A percentile compares a stretch with the other conserved stretches of the same genome.
Conservation (phyloP, 2,888 invertebrate genomes). For the Diadegma fenestrale region DNA sequence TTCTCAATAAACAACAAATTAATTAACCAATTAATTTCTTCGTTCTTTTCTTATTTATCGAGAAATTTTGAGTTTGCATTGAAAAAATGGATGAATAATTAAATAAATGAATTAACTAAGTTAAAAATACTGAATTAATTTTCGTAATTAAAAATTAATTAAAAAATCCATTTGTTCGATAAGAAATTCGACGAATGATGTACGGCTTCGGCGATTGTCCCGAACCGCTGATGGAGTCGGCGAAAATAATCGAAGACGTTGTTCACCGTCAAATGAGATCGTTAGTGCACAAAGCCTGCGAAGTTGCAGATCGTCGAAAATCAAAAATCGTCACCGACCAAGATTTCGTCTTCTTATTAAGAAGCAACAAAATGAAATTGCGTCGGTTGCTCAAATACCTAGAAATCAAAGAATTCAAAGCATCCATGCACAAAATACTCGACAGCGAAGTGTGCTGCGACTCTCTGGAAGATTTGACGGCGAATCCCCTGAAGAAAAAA, state of each 20-base stretch:
- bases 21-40: too few relatives aligned
- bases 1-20: too few relatives aligned
- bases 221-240: conserved; percentile 92
- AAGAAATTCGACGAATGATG: conserved; percentile 94
- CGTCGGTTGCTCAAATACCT: conserved; percentile 92
- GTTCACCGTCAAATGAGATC: conserved; percentile 92
- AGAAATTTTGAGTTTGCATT: too few relatives aligned
- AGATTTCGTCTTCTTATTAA: conserved; percentile 93
- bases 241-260: conserved; percentile 93
- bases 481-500: conserved; percentile 69
- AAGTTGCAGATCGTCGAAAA: conserved; percentile 88
- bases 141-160: not conserved
- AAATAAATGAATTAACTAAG: too few relatives aligned
- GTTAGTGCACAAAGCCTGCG: conserved; percentile 91
- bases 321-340: conserved; percentile 86
- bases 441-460: conserved; percentile 84
- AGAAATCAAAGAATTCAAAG: conserved; percentile 83
- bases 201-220: conserved; percentile 97
- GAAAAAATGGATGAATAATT: too few relatives aligned
- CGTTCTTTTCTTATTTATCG: too few relatives aligned
- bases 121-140: too few relatives aligned
- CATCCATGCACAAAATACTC: conserved; percentile 85
- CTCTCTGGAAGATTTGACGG: conserved; percentile 79
- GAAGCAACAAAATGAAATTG: conserved; percentile 92
- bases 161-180: not conserved